phyloP scores from a whole-genome alignment of 1,140 invertebrate species.

The Chironomus striatipennis region DNA sequence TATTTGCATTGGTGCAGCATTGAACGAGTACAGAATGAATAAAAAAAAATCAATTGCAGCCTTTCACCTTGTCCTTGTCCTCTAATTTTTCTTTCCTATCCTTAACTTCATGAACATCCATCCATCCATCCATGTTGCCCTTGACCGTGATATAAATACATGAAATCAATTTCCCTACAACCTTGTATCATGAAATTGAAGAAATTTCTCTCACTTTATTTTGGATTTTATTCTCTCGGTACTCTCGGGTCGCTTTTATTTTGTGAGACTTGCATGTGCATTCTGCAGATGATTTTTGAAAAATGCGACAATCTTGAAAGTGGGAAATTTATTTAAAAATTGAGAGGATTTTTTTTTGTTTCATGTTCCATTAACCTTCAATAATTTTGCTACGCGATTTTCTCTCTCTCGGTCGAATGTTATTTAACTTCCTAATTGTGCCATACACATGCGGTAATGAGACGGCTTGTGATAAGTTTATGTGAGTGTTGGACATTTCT shows the following conservation, averaged over 20 bases:
- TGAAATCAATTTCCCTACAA: neutral
- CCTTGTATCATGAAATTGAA: too few species aligned
- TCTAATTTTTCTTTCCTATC: too few species aligned
- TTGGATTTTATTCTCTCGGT: too few species aligned
- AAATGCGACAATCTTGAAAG: neutral
- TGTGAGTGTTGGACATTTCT: neutral
- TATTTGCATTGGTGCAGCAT: too few species aligned
- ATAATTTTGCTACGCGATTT: neutral
- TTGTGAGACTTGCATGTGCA: neutral
- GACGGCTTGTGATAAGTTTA: too few species aligned
- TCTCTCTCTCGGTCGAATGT: neutral
- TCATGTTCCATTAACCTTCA: constrained; percentile 12
- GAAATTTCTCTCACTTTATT: neutral
- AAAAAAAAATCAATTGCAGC: too few species aligned
- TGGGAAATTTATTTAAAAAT: neutral
- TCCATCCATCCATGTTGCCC: neutral
- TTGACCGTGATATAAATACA: neutral
- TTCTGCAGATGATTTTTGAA: neutral
- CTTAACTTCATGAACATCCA: too few species aligned
- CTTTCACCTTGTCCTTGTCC: too few species aligned
- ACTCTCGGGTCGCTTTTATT: neutral
- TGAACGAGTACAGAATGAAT: too few species aligned
- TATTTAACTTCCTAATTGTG: too few species aligned
- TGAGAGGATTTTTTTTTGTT: neutral
- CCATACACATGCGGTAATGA: too few species aligned